Evolutionary conservation across 2,888 invertebrate genomes (phyloP).

Genomic region (Atherix ibis): DNA sequence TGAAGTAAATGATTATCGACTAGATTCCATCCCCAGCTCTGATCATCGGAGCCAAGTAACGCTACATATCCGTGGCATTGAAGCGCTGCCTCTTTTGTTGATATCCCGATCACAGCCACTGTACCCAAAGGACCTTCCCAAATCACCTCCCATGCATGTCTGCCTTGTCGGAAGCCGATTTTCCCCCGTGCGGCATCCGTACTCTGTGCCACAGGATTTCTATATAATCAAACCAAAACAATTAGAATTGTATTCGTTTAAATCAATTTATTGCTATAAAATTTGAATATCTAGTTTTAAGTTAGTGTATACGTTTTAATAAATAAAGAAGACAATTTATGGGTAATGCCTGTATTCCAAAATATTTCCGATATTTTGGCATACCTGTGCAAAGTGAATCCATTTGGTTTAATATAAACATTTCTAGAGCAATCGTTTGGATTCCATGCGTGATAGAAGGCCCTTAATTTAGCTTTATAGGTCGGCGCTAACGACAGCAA

Average conservation of each 20-base stretch:
- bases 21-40: conserved; percentile 99
- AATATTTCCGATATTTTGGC: no score
- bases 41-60: conserved; percentile 84
- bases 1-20: conserved; percentile 94
- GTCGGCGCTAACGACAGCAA: conserved; percentile 74
- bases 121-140: conserved; percentile 98
- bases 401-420: conserved; percentile 91
- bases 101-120: conserved; percentile 91
- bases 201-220: conserved; percentile 97
- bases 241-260: no score
- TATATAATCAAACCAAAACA: conserved; percentile 27
- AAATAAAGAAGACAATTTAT: no score
- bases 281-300: no score
- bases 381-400: conserved; percentile 85
- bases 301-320: no score
- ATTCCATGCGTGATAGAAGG: conserved; percentile 93
- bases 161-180: conserved; percentile 77
- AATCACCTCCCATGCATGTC: conserved; percentile 96
- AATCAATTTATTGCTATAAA: no score
- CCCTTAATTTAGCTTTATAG: conserved; percentile 84
- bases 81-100: conserved; percentile 83
- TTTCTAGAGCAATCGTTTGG: conserved; percentile 94
- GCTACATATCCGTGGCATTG: conserved; percentile 94
- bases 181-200: conserved; percentile 88
- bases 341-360: no score